These are phyloP conservation scores for Amitus sp. DNA, from an alignment of 2,888 invertebrate genomes.

Conservation along the genomic window DNA sequence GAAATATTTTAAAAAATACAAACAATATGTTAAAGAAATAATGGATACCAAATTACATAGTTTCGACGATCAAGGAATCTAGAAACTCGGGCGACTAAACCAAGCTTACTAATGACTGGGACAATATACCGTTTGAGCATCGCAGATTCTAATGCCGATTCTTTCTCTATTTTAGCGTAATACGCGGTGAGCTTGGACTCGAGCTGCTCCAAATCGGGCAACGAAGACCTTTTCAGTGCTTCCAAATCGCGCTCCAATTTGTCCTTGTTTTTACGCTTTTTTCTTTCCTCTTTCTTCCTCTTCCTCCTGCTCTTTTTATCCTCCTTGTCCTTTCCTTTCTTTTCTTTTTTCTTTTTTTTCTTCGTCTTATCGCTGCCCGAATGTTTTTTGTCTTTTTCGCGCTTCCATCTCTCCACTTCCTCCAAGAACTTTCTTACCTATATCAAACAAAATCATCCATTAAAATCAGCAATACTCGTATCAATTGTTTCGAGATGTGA, in stretches of 20 bases:
- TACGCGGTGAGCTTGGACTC: conserved; percentile 82
- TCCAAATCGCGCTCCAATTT: conserved; percentile 73
- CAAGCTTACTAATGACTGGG: too few species aligned
- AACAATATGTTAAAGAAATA: conserved; percentile 11
- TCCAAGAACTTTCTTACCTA: conserved; percentile 85
- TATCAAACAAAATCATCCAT: neutral
- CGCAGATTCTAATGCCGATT: conserved; percentile 66
- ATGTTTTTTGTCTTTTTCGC: conserved; percentile 79
- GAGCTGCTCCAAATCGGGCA: conserved; percentile 80
- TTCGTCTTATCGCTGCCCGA: conserved; percentile 74
- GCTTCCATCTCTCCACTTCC: conserved; percentile 82
- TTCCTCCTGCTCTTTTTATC: conserved; percentile 68
- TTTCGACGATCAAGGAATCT: neutral
- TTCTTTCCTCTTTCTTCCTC: conserved; percentile 75
- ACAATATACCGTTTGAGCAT: conserved; percentile 68
- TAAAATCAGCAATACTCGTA: neutral
- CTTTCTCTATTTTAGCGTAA: conserved; percentile 81
- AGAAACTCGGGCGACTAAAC: conserved; percentile 13
- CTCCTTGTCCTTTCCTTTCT: conserved; percentile 76
- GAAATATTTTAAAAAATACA: conserved; percentile 40
- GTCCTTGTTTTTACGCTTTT: conserved; percentile 67
- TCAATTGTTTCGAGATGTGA: too few species aligned
- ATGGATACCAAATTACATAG: conserved; percentile 9
- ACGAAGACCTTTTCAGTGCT: conserved; percentile 73
- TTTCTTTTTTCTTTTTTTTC: conserved; percentile 79